These are phyloP conservation scores for Pyrochroa serraticornis DNA, from an alignment of 2,888 invertebrate genomes.

Conservation along the genomic window DNA sequence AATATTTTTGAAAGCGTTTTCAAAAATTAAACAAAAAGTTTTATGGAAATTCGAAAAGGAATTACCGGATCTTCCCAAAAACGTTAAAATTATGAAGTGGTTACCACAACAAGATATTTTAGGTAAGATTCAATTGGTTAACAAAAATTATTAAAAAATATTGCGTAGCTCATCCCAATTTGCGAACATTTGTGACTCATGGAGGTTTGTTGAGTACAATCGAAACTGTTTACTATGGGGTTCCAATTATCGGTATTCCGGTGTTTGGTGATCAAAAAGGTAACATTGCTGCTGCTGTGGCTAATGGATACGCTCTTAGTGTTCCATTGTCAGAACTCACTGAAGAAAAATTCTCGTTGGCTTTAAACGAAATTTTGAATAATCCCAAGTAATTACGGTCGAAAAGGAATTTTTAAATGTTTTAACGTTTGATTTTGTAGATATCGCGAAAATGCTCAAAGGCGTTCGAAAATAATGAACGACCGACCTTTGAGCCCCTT, in stretches of 20 bases:
- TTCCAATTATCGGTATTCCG: constrained; percentile 62
- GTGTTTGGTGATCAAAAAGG: constrained; percentile 61
- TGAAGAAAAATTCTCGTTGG: constrained; percentile 32
- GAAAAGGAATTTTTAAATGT: too few species aligned
- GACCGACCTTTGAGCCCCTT: constrained; percentile 35
- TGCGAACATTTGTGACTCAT: constrained; percentile 64
- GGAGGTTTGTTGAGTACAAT: constrained; percentile 65
- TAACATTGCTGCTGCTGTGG: constrained; percentile 57
- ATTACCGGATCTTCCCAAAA: constrained; percentile 50
- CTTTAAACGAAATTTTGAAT: constrained; percentile 29
- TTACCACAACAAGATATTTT: constrained; percentile 29
- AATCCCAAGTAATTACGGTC: constrained; percentile 7
- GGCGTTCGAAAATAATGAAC: constrained; percentile 32
- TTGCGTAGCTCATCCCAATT: constrained; percentile 60
- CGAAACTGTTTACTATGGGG: constrained; percentile 61
- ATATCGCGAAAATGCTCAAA: constrained; percentile 27
- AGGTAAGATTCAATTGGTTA: too few species aligned
- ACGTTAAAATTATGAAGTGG: constrained; percentile 57
- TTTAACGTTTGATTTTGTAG: not conserved
- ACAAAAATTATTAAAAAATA: not conserved
- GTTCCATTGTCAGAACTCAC: constrained; percentile 31
- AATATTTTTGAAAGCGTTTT: constrained; percentile 63
- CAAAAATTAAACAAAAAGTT: constrained; percentile 61
- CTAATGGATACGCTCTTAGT: constrained; percentile 35
- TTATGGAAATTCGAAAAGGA: constrained; percentile 62